A percentile compares a stretch with the other conserved stretches of the same genome.
phyloP scores from a whole-genome alignment of 2,888 invertebrate genomes.

The Protonemura montana region DNA sequence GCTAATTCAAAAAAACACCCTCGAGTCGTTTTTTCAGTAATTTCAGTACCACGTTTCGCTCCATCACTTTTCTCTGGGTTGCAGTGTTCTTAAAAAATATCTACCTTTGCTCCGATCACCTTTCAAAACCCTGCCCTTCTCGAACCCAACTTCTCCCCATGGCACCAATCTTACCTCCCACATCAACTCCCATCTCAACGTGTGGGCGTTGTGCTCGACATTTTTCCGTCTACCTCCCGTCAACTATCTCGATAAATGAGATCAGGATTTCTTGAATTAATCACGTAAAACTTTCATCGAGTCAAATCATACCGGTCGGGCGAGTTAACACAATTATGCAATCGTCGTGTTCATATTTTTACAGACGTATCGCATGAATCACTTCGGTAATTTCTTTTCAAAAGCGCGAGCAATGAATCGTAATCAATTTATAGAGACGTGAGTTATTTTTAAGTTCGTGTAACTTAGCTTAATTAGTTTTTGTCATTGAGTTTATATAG shows the following conservation, averaged over 20 bases:
- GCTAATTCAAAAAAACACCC: too few species aligned
- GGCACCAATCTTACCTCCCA: too few species aligned
- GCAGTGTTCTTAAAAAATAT: too few species aligned
- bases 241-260: background rate
- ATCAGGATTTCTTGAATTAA: background rate
- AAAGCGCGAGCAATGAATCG: background rate
- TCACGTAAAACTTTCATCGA: background rate
- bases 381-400: background rate
- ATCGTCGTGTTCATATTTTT: background rate
- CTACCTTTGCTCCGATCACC: too few species aligned
- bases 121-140: too few species aligned
- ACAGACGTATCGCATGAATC: background rate
- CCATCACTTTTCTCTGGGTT: too few species aligned
- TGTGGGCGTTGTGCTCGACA: background rate
- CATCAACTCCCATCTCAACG: background rate
- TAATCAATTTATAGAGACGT: background rate
- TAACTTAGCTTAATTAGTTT: too few species aligned
- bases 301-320: background rate
- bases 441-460: background rate
- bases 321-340: background rate
- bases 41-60: too few species aligned
- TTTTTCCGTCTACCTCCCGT: background rate
- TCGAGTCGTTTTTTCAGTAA: too few species aligned
- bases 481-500: too few species aligned
- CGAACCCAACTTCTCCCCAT: too few species aligned